Conservation (phyloP, 23 tunicate species). For the Aplidium turbinatum region DNA sequence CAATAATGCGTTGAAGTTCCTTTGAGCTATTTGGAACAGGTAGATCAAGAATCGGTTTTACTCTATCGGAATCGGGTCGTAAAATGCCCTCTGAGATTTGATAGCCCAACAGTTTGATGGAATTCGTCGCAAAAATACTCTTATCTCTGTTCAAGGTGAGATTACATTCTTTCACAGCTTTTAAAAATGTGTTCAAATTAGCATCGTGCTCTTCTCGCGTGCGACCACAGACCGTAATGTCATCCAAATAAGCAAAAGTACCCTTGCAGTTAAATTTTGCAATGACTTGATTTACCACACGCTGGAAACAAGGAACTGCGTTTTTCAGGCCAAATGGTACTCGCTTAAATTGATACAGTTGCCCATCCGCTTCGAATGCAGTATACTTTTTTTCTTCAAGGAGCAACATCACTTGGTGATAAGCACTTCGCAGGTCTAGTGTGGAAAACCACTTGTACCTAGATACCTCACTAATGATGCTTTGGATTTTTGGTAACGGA, state of each 20-base stretch:
- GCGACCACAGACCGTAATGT: slow-evolving; percentile 9
- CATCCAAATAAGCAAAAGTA: slow-evolving; percentile 8
- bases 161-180: slow-evolving; percentile 5
- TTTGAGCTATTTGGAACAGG: slow-evolving; percentile 2
- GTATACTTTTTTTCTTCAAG: slow-evolving; percentile 10
- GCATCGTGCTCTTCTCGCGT: slow-evolving; percentile 15
- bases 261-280: not conserved
- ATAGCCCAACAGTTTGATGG: slow-evolving; percentile 1
- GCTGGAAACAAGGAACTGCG: slow-evolving; percentile 15
- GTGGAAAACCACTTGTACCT: slow-evolving; percentile 3
- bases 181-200: not conserved
- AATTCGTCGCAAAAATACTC: not conserved
- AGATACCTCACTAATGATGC: not conserved
- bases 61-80: slow-evolving; percentile 11
- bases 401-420: slow-evolving; percentile 6
- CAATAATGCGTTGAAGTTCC: slow-evolving; percentile 16
- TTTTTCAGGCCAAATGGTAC: slow-evolving; percentile 22
- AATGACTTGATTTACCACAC: slow-evolving; percentile 1
- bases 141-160: slow-evolving; percentile 9
- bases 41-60: slow-evolving; percentile 13
- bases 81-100: not conserved
- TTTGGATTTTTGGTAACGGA: slow-evolving; percentile 18
- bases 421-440: slow-evolving; percentile 14
- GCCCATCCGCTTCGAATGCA: slow-evolving; percentile 8
- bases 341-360: slow-evolving; percentile 14